Evolutionary conservation across 2,888 invertebrate species (phyloP), one percentile per base, ranked within the genome.

Genomic region (Neria commutata): DNA sequence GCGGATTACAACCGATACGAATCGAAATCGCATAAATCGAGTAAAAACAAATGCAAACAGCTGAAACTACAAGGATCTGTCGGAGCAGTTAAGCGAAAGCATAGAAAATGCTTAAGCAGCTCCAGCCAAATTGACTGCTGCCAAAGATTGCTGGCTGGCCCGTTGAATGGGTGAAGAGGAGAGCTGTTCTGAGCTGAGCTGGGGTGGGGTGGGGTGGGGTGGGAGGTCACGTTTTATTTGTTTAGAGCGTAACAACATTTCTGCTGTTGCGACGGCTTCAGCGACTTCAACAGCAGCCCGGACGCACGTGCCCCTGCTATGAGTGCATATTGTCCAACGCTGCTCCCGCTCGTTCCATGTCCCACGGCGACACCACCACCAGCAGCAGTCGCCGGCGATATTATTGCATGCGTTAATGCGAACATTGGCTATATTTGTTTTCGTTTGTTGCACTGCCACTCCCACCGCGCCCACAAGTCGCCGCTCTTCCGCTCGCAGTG

Each of bases 301-400:
- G 64, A 64, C 63, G 72, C 74, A 76, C 75, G 74, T 74, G 76
- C 69, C 75, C 67, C 62, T n/a, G n/a, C n/a, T n/a, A 55, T 65
- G 67, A 61, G 58, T 60, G 70, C 75, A 74, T 75, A 76, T 74
- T 74, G 76, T 75, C 66, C 66, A 64, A 64, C 60, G 64, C 67
- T 68, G 56, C 66, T 65, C 62, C 61, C 58, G 60, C 29, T 8
- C 11, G 6, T 11, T 29, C 11, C 29, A 8, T 6, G 6, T 29
- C 29, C 6, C 6, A 11, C 29, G 11, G 29, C 6, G 11, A 29
- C 29, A 29, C 6, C 29, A 29, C 6, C 29, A 29, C 6, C 11
- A 29, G 29, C 11, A 29, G 29, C 29, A 29, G 29, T 29, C 29
- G 29, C 29, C 29, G 11, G 29, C 29, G 11, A 11, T 11, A 29